Base-by-base conservation (phyloP, 2,113 vertebrate species). In the Rissa tridactyla region DNA sequence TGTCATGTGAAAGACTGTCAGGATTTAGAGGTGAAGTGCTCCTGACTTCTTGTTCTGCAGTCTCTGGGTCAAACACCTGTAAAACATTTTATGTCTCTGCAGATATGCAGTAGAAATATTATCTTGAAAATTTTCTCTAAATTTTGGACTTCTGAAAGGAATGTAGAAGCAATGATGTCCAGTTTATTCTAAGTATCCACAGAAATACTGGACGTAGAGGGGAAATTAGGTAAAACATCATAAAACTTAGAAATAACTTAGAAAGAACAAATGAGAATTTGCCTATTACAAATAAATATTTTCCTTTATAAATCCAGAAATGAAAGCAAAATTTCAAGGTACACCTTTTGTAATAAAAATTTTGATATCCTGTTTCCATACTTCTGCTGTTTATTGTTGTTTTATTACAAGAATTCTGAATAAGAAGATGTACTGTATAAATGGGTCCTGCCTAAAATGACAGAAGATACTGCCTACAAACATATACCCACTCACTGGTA, bases 261-360 rank as follows among this genome's bases (percentile, higher is more conserved):
- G 23, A 52, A 52, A 52, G 13, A 25, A 25, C 52, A 54, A 54
- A 49, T 22, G 21, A 49, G 14, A 54, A 54, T 27, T 29, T 81
- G 5, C 23, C 54, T 64, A 40, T 44, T 5, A 73, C 3, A 47
- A 66, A 55, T 32, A 51, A 32, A 44, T 65, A 20, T 15, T 21
- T 76, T 23, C 47, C 22, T 30, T 83, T 65, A 30, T 27, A 82
- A 96, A 58, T 42, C 19, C 44, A 93, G 15, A 90, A 91, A 52
- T 72, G 26, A 96, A 78, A 79, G 8, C 38, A 90, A 51, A 90
- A 93, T 81, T 86, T 96, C 88, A 96, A 91, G 54, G 34, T 77
- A 58, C 11, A 29, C 5, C 29, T 68, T 94, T 87, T 44, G 77
- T 29, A 14, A 77, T 26, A 78, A 94, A 29, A 1, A 22, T 84